Evolutionary conservation across 1,140 invertebrate species (phyloP).

Genomic region (Chelonus insularis): DNA sequence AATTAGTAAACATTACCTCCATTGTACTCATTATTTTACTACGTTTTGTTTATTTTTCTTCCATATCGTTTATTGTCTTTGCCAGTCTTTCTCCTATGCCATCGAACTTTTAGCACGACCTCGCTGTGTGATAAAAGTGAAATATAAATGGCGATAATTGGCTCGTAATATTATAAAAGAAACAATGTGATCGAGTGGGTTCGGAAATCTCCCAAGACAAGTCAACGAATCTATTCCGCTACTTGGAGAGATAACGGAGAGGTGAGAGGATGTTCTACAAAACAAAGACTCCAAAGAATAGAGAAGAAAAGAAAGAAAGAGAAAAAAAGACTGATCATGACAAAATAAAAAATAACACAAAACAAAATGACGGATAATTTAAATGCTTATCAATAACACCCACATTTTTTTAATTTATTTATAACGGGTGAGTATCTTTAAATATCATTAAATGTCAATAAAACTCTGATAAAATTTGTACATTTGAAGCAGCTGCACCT

Average conservation of each 20-base stretch:
- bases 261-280: not conserved
- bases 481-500: not conserved
- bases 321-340: too few relatives aligned
- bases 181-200: not conserved
- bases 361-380: not conserved
- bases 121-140: not conserved
- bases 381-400: not conserved
- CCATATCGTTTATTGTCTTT: not conserved
- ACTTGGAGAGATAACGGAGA: not conserved
- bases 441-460: not conserved
- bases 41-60: not conserved
- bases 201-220: not conserved
- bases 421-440: not conserved
- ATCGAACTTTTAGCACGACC: conserved; percentile 7
- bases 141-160: conserved; percentile 3
- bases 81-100: not conserved
- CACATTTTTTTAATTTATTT: not conserved
- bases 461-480: not conserved
- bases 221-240: not conserved
- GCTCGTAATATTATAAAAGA: not conserved
- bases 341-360: too few relatives aligned
- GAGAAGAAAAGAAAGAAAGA: too few relatives aligned
- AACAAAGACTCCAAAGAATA: too few relatives aligned
- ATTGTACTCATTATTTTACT: not conserved
- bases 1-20: not conserved